Evolutionary conservation across 2,797 vertebrate species (phyloP), one percentile per base, ranked within the genome.

Genomic region (Tapirus indicus): DNA sequence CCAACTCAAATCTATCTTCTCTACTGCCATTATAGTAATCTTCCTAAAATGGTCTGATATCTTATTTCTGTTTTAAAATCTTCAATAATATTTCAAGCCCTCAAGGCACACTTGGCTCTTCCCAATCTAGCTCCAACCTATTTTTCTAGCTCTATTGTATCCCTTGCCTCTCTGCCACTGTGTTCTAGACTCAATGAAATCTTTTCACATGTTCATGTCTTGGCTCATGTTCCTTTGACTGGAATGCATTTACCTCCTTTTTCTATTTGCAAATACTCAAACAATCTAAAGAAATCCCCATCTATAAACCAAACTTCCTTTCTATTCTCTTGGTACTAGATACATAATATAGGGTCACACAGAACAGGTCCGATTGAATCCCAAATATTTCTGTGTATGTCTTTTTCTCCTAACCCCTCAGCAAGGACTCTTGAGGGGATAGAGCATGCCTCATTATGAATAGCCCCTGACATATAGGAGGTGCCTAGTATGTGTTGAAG

Each of bases 61-160:
- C 35, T 90, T 78, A 85, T 79, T 80, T 97, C 85, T 94, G 18
- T 25, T 80, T 71, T 80, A 71, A 75, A 96, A 58, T 44, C 12
- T 90, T 83, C 69, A 64, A 62, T 86, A 79, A 35, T 85, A 86
- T 89, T 60, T 62, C 7, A 68, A 95, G 49, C 10, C 23, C 38
- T 72, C 44, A 58, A 86, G 74, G 68, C 12, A 66, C 1, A 52
- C 44, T 62, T 84, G 41, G 18, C 17, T 74, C 7, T 79, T 91
- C 47, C 29, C 58, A 84, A 1, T 84, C 49, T 69, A 80, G 6
- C 47, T 44, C 41, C 47, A 79, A 3, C 23, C 14, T 77, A 32
- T 78, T 14, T 68, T 88, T 85, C 38, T 85, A 60, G 23, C 66
- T 56, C 23, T 47, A 12, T 79, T 49, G 21, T 75, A 29, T 17